Evolutionary conservation across 2,888 invertebrate genomes (phyloP), one percentile per base, ranked within the genome.

Genomic region (Cepaea hortensis): DNA sequence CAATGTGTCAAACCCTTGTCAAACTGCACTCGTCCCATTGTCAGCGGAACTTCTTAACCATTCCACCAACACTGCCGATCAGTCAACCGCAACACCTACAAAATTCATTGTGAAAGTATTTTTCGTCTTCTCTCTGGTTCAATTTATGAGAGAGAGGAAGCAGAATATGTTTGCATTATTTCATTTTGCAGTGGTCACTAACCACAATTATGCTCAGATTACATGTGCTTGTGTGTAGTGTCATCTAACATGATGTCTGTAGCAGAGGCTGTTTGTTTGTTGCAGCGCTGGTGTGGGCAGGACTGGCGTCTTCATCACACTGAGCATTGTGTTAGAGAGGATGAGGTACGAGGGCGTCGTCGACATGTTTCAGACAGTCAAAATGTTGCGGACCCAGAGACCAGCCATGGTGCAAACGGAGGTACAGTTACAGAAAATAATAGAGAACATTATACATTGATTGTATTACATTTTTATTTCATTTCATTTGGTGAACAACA

Each of bases 341-440:
- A 99, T 99, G 98, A 98, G 98, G 95, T 98, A 98, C 94, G 99
- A 99, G 95, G 98, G 98, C 46, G 98, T 99, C 11, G 97, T 99
- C 20, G 99, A 99, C 95, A 97, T 99, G 93, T 99, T 99, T 96
- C 99, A 99, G 95, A 99, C 99, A 0, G 99, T 99, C 89, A 97
- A 99, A 95, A 98, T 99, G 95, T 96, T 99, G 92, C 96, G 99
- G 94, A 99, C 99, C 90, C 99, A 99, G 95, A 96, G 99, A 92
- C 98, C 99, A 89, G 98, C 98, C 91, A 99, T 99, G 99, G 99
- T 99, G 92, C 99, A 99, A 95, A 99, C 99, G 91, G 99, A 99
- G 97, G 99, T 98, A 95, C 75, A 86, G 48, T 55, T 55, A 9
- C 55, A 55, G 11, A 9, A 9, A 55, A 6, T 9, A 55, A 55